Percentiles rank a stretch among this genome's conserved stretches.
Conservation (phyloP, 1,140 invertebrate species). For the Drosophila parabipectinata region DNA sequence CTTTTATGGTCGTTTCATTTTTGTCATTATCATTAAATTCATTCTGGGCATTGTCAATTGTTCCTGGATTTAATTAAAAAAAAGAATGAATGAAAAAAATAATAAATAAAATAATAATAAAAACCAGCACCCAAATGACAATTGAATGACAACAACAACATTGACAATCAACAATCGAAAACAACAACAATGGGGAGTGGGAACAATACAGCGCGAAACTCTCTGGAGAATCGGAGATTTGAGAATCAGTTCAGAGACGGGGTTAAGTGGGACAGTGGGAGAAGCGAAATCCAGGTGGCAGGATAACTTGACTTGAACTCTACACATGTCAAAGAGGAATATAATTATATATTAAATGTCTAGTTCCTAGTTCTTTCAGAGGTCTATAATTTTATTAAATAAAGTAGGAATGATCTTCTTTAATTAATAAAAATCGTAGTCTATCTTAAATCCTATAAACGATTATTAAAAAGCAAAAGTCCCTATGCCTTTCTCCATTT, state of each 20-base stretch:
- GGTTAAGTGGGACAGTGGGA: slow-evolving; percentile 34
- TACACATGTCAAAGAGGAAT: slow-evolving; percentile 7
- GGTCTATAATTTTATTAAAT: too few relatives aligned
- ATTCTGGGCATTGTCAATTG: slow-evolving; percentile 64
- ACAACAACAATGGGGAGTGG: slow-evolving; percentile 57
- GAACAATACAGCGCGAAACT: slow-evolving; percentile 62
- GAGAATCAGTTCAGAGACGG: slow-evolving; percentile 32
- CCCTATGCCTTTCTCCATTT: slow-evolving; percentile 1
- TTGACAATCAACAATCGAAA: slow-evolving; percentile 46
- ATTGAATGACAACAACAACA: slow-evolving; percentile 65
- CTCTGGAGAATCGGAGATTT: slow-evolving; percentile 33
- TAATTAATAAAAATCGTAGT: too few relatives aligned
- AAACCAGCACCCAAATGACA: slow-evolving; percentile 66
- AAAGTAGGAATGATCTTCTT: too few relatives aligned
- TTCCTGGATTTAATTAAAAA: slow-evolving; percentile 78
- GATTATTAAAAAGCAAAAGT: slow-evolving; percentile 11
- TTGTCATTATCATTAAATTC: slow-evolving; percentile 62
- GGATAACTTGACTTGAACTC: slow-evolving; percentile 40
- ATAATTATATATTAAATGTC: slow-evolving; percentile 2
- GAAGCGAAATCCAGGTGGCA: slow-evolving; percentile 34
- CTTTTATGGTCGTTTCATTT: slow-evolving; percentile 40
- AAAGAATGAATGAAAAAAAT: slow-evolving; percentile 45
- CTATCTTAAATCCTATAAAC: not conserved
- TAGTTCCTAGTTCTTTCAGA: too few relatives aligned
- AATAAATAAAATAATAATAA: slow-evolving; percentile 15